Evolutionary conservation across 2,888 invertebrate genomes (phyloP).

Genomic region (Ichneumoninae sp.): DNA sequence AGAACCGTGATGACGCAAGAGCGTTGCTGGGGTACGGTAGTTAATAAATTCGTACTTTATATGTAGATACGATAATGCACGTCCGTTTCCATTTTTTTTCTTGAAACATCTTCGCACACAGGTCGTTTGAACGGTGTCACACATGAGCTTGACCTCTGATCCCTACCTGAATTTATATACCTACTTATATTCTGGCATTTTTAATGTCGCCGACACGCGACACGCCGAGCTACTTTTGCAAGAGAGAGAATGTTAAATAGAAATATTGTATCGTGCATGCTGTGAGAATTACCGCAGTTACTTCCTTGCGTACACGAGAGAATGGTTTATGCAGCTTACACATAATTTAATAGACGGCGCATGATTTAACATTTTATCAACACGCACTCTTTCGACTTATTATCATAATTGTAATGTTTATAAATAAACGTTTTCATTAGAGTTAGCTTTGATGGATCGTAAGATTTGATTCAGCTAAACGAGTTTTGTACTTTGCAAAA

Average conservation of each 20-base stretch:
- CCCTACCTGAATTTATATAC: conserved; percentile 32
- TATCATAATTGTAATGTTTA: conserved; percentile 1
- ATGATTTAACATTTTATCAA: conserved; percentile 48
- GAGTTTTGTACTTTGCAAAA: not conserved
- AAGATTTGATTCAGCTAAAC: not conserved
- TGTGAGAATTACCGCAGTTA: conserved; percentile 11
- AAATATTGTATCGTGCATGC: conserved; percentile 42
- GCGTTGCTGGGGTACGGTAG: conserved; percentile 24
- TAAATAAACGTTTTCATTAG: conserved; percentile 19
- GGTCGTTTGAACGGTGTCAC: conserved; percentile 5
- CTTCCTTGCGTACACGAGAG: conserved; percentile 6
- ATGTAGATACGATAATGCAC: not conserved
- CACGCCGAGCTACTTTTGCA: conserved; percentile 28
- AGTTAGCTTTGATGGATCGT: not conserved
- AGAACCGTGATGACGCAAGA: conserved; percentile 42
- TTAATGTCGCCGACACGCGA: conserved; percentile 47
- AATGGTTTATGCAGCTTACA: conserved; percentile 1
- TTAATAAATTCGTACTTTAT: conserved; percentile 28
- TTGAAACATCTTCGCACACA: conserved; percentile 25
- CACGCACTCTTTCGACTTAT: conserved; percentile 25
- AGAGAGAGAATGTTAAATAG: conserved; percentile 29
- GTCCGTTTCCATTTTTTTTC: conserved; percentile 1
- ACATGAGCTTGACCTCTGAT: conserved; percentile 49
- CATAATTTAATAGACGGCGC: conserved; percentile 33
- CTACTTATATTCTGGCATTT: conserved; percentile 39